Evolutionary conservation across 2,888 invertebrate species (phyloP).

Genomic region (Troides aeacus): DNA sequence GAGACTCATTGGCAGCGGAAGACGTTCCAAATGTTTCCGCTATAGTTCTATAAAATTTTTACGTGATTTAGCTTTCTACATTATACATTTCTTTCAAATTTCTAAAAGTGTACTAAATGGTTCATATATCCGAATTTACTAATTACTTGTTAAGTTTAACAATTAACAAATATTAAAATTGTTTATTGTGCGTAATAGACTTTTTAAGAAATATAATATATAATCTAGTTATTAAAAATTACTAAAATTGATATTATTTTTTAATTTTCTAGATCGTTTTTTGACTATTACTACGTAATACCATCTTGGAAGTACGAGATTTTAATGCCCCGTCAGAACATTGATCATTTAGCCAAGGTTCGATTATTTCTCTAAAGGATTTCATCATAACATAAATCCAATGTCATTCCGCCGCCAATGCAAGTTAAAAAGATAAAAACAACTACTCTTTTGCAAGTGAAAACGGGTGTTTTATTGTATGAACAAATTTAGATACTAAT

Average conservation of each 20-base stretch:
- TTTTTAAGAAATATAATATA: neutral
- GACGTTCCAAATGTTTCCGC: neutral
- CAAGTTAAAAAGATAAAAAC: neutral
- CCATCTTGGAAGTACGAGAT: neutral
- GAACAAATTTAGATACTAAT: conserved; percentile 1
- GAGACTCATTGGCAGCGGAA: conserved; percentile 15
- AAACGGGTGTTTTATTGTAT: conserved; percentile 24
- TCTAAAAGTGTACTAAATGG: too few species aligned
- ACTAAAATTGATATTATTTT: neutral
- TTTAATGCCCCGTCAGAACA: neutral
- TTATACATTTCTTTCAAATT: too few species aligned
- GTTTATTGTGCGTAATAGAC: neutral
- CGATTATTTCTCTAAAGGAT: neutral
- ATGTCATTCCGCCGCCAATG: conserved; percentile 20
- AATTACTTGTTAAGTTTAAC: too few species aligned
- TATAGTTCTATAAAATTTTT: neutral
- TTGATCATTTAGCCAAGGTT: neutral
- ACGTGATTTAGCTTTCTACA: neutral
- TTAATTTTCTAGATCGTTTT: neutral
- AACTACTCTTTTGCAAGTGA: conserved; percentile 22
- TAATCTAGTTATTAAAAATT: neutral
- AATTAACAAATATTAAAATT: neutral
- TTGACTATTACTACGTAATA: neutral
- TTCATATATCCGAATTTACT: too few species aligned
- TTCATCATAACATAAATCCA: neutral